Percentiles rank a stretch among this genome's conserved stretches.
These are phyloP conservation scores for Drosophila malerkotliana DNA, from an alignment of 1,140 invertebrate genomes.

Conservation along the genomic window DNA sequence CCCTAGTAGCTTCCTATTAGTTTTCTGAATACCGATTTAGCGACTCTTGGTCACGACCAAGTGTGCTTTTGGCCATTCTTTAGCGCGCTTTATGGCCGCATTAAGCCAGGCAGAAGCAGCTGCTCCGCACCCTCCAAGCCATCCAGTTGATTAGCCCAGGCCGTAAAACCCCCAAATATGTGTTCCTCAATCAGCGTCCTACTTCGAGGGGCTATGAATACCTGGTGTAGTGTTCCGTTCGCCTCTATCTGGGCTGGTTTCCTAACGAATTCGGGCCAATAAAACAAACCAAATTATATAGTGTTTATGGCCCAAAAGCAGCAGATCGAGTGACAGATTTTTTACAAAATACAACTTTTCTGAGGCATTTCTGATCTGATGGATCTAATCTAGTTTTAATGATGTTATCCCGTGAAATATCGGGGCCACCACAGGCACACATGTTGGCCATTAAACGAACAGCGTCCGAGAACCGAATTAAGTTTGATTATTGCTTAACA, in stretches of 20 bases:
- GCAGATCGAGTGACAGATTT: constrained; percentile 9
- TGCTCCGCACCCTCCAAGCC: background rate
- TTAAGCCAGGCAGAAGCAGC: constrained; percentile 35
- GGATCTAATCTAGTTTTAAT: constrained; percentile 33
- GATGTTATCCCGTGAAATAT: constrained; percentile 30
- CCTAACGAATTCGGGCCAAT: constrained; percentile 46
- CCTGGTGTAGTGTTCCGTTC: constrained; percentile 48
- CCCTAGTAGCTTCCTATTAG: constrained; percentile 4
- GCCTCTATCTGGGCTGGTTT: constrained; percentile 40
- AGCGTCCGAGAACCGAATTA: constrained; percentile 43
- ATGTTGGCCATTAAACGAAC: constrained; percentile 27
- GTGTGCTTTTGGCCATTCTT: constrained; percentile 57
- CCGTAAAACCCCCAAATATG: constrained; percentile 44
- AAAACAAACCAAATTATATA: constrained; percentile 64
- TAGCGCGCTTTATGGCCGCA: constrained; percentile 49
- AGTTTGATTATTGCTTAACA: constrained; percentile 57
- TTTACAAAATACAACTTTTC: background rate
- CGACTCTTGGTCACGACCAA: constrained; percentile 61
- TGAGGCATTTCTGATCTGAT: constrained; percentile 1
- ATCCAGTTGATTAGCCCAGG: constrained; percentile 59
- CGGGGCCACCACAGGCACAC: constrained; percentile 4
- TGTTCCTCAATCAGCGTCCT: constrained; percentile 44
- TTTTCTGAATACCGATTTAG: constrained; percentile 33
- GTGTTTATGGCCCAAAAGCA: constrained; percentile 56
- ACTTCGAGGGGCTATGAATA: constrained; percentile 28